Conservation (phyloP, 2,797 vertebrate species). For the Aeoliscus strigatus region DNA sequence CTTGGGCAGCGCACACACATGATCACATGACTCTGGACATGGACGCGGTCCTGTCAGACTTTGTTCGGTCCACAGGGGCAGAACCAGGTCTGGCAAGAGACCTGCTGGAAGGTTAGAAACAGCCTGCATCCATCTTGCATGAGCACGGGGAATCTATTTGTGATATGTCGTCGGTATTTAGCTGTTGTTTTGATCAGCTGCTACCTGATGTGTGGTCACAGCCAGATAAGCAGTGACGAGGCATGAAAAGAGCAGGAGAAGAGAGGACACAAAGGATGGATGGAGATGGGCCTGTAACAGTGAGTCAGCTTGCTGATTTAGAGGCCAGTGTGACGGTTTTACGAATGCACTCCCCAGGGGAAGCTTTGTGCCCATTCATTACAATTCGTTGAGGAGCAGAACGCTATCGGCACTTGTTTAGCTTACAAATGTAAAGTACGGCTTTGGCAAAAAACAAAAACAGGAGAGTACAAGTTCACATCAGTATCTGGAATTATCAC, state of each 20-base stretch:
- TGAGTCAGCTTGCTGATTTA: conserved; percentile 62
- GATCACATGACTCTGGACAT: conserved; percentile 99
- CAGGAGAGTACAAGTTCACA: conserved; percentile 30
- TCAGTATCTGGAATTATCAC: background rate
- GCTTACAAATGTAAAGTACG: conserved; percentile 31
- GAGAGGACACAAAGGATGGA: conserved; percentile 10
- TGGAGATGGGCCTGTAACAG: conserved; percentile 25
- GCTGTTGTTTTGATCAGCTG: conserved; percentile 10
- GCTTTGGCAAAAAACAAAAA: conserved; percentile 13
- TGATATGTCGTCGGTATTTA: background rate
- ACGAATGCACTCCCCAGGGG: conserved; percentile 59
- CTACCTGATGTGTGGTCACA: conserved; percentile 6
- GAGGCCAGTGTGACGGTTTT: conserved; percentile 63
- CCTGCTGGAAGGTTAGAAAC: conserved; percentile 94
- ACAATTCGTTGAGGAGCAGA: conserved; percentile 65
- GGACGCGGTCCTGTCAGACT: conserved; percentile 99
- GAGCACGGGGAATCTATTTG: too few species aligned
- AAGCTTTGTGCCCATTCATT: conserved; percentile 68
- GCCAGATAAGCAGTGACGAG: conserved; percentile 7
- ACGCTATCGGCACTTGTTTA: conserved; percentile 55
- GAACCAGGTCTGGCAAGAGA: conserved; percentile 99
- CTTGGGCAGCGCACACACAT: conserved; percentile 88
- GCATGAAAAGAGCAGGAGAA: conserved; percentile 19
- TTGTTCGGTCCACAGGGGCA: conserved; percentile 99
- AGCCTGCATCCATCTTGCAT: background rate